Evolutionary conservation across 2,113 vertebrate species (phyloP), one percentile per base, ranked within the genome.

Genomic region (Hydrochoerus hydrochaeris): DNA sequence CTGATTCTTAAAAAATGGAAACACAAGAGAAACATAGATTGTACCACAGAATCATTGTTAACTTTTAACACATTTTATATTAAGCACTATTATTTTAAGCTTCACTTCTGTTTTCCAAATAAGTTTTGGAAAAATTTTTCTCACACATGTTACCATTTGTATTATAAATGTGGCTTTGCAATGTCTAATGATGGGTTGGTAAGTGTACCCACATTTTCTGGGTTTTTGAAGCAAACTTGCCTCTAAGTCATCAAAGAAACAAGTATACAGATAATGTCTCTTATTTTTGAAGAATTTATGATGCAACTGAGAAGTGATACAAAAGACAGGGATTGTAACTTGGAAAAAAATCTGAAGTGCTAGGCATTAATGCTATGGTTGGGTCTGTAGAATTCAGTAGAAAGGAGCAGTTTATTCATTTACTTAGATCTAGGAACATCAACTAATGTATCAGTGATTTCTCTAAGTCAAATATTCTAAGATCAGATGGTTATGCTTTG

Each of bases 31-130:
- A 19, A 19, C 54, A 86, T 91, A 67, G 52, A 87, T 94, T 90
- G 16, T 80, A 63, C 90, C 95, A 78, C 17, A 75, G 78, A 94
- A 94, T 65, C 60, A 96, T 3, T 83, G 62, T 28, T 96, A 96
- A 94, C 63, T 97, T 96, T 91, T 90, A 90, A 94, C 88, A 96
- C 92, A 86, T 97, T 97, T 97, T 95, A 78, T 90, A 97, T 97
- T 96, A 97, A 92, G 92, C 54, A 81, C 82, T 77, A 88, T 91
- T 97, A 98, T 97, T 97, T 97, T 94, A 97, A 95, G 92, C 67
- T 91, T 97, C 90, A 93, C 90, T 95, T 97, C 88, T 95, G 94
- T 90, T 93, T 96, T 92, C 30, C 44, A 96, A 96, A 96, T 96
- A 71, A 97, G 92, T 86, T 85, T 95, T 85, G 92, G 67, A 85